Evolutionary conservation across 2,113 vertebrate species (phyloP), one percentile per base, ranked within the genome.

Genomic region (Jaculus jaculus): DNA sequence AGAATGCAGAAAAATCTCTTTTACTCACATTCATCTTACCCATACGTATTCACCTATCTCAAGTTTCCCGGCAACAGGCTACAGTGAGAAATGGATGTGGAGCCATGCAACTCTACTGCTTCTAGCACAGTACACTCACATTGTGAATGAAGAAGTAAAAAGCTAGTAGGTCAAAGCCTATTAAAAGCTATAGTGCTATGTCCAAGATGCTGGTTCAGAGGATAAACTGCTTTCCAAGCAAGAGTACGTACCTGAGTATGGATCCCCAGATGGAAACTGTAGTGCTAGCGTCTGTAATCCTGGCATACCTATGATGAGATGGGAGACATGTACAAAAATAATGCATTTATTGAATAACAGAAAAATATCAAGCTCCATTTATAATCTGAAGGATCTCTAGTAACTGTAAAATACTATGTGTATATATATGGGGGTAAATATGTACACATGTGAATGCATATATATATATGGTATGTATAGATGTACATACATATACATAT

Each of bases 361-460:
- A 32, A 77, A 94, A 92, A 58, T 51, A 9, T 73, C 84, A 87
- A 89, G 10, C 7, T 89, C 60, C 23, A 84, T 61, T 94, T 91
- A 81, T 3, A 84, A 92, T 23, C 63, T 71, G 26, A 10, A 74
- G 11, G 61, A 66, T 81, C 61, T 89, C 73, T 75, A 89, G 51
- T 68, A 92, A 83, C 2, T 51, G 89, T 75, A 83, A 92, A 91
- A 88, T 74, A 66, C 2, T 32, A 42, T 60, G 32, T 78, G 20
- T 37, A 84, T 60, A 47, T 80, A 3, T 63, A 16, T 74, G 3
- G 34, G 7, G 24, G 10, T 54, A 54, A 15, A 54, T 54, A 24
- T 65, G 23, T 65, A 65, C 28, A 21, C 24, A 65, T 65, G 7
- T 68, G 5, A 7, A 39, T 47, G 30, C n/a, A 72, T 90, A 83